Percentiles rank a stretch among this genome's conserved stretches.
These are phyloP conservation scores for Myiotriccus ornatus DNA, from an alignment of 2,797 vertebrate genomes.

Conservation along the genomic window DNA sequence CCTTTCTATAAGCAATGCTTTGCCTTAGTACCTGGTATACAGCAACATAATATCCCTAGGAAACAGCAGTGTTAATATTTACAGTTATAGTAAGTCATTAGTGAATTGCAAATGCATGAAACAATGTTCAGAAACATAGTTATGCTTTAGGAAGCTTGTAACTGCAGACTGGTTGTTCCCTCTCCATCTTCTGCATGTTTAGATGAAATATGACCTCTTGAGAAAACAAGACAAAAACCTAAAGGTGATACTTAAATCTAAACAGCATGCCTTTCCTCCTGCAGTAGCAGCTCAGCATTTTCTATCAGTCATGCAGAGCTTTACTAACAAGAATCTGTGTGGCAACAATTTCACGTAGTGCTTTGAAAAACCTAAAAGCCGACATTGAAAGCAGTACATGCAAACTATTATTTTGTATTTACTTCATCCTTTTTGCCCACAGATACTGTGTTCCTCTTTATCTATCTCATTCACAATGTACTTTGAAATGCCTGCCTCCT, in stretches of 20 bases:
- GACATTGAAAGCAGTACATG: background rate
- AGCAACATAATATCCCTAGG: background rate
- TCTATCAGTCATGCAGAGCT: background rate
- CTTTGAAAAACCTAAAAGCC: background rate
- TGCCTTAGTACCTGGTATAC: background rate
- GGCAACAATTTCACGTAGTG: background rate
- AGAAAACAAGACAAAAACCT: background rate
- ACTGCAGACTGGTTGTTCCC: background rate
- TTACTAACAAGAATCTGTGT: background rate
- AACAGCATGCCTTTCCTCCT: background rate
- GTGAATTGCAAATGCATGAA: background rate
- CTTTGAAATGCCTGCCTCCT: background rate
- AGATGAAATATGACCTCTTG: background rate
- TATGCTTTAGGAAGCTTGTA: background rate
- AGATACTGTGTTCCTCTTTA: background rate
- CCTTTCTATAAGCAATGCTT: background rate
- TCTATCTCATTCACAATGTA: background rate
- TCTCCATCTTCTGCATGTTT: background rate
- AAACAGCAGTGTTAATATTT: background rate
- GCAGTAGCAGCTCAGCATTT: background rate
- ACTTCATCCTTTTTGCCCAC: background rate
- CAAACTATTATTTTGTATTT: background rate
- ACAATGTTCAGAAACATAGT: background rate
- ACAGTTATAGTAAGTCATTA: background rate
- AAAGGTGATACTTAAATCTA: background rate